Base-by-base conservation (phyloP, 2,888 invertebrate genomes). In the Cephus rjabovi region DNA sequence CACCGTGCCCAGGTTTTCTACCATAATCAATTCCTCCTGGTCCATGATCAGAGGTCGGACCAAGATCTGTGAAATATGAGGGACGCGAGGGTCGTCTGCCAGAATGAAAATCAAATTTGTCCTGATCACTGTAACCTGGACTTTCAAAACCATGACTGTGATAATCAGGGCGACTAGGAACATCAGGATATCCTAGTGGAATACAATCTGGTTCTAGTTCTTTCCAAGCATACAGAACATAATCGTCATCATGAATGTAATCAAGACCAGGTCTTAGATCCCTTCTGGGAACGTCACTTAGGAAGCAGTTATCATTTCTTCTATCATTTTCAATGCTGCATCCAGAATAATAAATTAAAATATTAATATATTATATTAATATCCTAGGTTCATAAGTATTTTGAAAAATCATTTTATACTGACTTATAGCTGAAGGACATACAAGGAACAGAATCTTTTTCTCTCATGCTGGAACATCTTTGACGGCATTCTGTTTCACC, bases 221-320 rank as follows among this genome's bases (percentile, higher is more conserved):
- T 86, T 96, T 96, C 94, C 96, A 97, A 0, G 96, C 95, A 84
- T 96, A 96, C 35, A 96, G 91, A 93, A 95, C 95, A 83, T 95
- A 95, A 79, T 95, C 94, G 0, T 93, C 91, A 69, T 96, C 95
- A 77, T 94, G 94, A 0, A 93, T 93, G 84, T 96, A 97, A 88
- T 97, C 96, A 0, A 95, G 93, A 79, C 95, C 95, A 11, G 94
- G 93, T 85, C 96, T 94, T 0, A 96, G 92, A 88, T 96, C 97
- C 85, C 95, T 94, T 86, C 96, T 94, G 73, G 96, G 94, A 30
- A 96, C 94, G 87, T 97, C 96, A 1, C 96, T 96, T 76, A 97
- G 93, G 69, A 95, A 93, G 84, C 97, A 97, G 89, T 96, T 96
- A 79, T 94, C 93, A 1, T 84, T 85, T 1, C 88, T 89, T 23